Percentiles rank a stretch among this genome's conserved stretches.
These are phyloP conservation scores for Sigmodon hispidus DNA, from an alignment of 2,113 vertebrate species.

Conservation along the genomic window DNA sequence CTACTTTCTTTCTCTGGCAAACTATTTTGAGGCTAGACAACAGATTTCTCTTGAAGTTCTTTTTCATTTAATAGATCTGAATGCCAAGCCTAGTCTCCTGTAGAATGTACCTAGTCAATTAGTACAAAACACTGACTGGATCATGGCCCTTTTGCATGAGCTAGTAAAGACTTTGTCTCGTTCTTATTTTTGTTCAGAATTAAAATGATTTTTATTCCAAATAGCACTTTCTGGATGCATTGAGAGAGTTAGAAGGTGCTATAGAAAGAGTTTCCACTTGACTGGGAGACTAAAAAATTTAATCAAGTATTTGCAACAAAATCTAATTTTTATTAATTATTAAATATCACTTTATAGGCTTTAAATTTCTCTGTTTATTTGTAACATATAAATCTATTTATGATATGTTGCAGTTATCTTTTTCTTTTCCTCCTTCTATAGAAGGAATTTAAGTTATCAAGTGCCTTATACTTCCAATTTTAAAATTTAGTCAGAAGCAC, in stretches of 20 bases:
- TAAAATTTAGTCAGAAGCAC: neutral
- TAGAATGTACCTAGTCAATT: neutral
- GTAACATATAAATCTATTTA: neutral
- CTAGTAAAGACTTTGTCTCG: neutral
- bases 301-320: neutral
- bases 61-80: slow-evolving; percentile 20
- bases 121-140: neutral
- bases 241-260: neutral
- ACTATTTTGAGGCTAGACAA: slow-evolving; percentile 31
- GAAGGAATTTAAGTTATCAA: neutral
- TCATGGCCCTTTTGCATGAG: neutral
- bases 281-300: neutral
- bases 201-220: neutral
- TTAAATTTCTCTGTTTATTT: slow-evolving; percentile 11
- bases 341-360: neutral
- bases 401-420: neutral
- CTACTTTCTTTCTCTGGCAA: slow-evolving; percentile 35
- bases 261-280: neutral
- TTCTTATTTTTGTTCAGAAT: neutral
- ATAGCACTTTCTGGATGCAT: neutral
- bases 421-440: neutral
- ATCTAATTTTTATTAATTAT: neutral
- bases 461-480: neutral
- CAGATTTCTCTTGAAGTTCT: slow-evolving; percentile 54
- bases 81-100: neutral